Evolutionary conservation across 1,140 invertebrate genomes (phyloP).

Genomic region (Hylyphantes graminicola): DNA sequence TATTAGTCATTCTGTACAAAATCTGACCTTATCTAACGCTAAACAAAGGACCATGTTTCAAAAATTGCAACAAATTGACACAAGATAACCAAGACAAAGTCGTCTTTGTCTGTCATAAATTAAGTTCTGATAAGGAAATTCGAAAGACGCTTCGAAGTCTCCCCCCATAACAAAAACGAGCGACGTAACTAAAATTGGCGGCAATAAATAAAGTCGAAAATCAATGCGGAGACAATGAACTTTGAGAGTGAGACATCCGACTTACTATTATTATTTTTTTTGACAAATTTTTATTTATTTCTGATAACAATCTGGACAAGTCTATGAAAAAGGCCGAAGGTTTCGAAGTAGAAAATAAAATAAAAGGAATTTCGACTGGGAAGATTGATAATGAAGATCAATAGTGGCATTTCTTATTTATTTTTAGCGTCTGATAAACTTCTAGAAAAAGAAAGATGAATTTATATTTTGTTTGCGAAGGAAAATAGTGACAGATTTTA

Average conservation of each 20-base stretch:
- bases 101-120: conserved; percentile 25
- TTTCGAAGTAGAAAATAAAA: conserved; percentile 9
- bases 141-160: neutral
- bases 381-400: conserved; percentile 35
- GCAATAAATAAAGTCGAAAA: conserved; percentile 36
- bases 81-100: conserved; percentile 7
- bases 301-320: conserved; percentile 45
- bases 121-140: conserved; percentile 16
- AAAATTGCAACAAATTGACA: conserved; percentile 29
- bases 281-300: conserved; percentile 1
- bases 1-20: too few species aligned
- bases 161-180: conserved; percentile 13
- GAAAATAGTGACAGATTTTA: too few species aligned
- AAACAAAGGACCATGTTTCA: too few species aligned
- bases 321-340: conserved; percentile 36
- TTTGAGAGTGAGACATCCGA: neutral
- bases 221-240: conserved; percentile 10
- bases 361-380: neutral
- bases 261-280: conserved; percentile 5
- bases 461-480: neutral
- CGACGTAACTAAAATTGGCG: conserved; percentile 28
- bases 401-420: neutral
- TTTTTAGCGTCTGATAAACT: neutral
- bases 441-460: neutral
- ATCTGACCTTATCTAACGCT: too few species aligned